Conservation (phyloP, 2,113 vertebrate genomes). For the Galeopterus variegatus region DNA sequence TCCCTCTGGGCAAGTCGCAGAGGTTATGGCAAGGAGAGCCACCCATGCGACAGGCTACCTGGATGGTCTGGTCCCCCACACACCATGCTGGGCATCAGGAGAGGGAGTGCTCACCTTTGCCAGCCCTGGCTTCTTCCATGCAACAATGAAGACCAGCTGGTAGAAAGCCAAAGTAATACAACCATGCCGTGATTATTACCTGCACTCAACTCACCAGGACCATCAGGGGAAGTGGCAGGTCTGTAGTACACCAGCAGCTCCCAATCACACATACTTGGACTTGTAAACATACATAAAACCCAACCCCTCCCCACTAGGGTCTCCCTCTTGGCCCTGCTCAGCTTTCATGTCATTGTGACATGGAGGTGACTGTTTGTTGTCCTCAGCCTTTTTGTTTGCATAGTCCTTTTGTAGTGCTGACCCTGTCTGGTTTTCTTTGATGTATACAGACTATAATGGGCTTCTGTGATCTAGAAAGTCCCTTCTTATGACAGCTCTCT, state of each 20-base stretch:
- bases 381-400: background rate
- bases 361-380: background rate
- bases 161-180: background rate
- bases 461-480: background rate
- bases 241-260: background rate
- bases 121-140: background rate
- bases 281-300: background rate
- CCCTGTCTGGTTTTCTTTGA: background rate
- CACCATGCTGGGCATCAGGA: background rate
- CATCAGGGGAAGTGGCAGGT: background rate
- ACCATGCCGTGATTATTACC: background rate
- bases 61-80: no score
- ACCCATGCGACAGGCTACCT: background rate
- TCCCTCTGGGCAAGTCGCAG: background rate
- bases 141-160: background rate
- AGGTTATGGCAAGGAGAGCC: background rate
- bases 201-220: background rate
- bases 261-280: fast-evolving
- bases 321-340: background rate
- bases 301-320: background rate
- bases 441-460: background rate
- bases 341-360: background rate
- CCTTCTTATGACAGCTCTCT: background rate
- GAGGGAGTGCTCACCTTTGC: background rate
- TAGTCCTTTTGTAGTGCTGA: background rate